Base-by-base conservation (phyloP, 1,140 invertebrate species). In the Ganaspis sp. region DNA sequence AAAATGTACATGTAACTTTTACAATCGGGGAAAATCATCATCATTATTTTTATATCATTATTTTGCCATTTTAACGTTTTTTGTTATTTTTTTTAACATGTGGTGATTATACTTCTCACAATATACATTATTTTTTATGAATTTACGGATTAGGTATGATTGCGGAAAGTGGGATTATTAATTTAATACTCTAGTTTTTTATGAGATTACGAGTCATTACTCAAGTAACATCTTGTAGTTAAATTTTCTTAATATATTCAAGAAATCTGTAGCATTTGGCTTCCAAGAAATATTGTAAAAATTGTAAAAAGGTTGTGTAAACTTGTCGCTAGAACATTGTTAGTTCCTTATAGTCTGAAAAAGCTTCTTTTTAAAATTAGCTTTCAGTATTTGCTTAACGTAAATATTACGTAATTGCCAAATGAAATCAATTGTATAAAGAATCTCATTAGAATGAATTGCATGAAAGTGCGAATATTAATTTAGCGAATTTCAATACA, bases 371-470 rank as follows among this genome's bases (percentile, higher is more conserved):
- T 64, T n/a, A 12, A 29, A 12, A 34, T 26, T 29, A 3, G 23
- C 15, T 6, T 34, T 9, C 12, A 64, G 58, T 64, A 29, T 64
- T 64, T 64, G 12, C 5, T 26, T 29, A 15, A 26, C 9, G 58
- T n/a, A 12, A n/a, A 15, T 8, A 12, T 64, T 29, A 64, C 11
- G 26, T 64, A n/a, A 29, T 64, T 29, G 23, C 1, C 12, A 64
- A 64, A 49, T 17, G 23, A 64, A 64, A 64, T 64, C 15, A 29
- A n/a, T 29, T 29, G 58, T 64, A 64, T 64, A 29, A 64, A n/a
- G 58, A 64, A 64, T 64, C 58, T 64, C 58, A 15, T n/a, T 29
- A 64, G 21, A 29, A 64, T 29, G 23, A 64, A 29, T 64, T 26
- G 26, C 15, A n/a, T 64, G 23, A 23, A 26, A 64, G 3, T 64